Evolutionary conservation across 2,797 vertebrate genomes (phyloP), one percentile per base, ranked within the genome.

Genomic region (Enteromius mattozi): DNA sequence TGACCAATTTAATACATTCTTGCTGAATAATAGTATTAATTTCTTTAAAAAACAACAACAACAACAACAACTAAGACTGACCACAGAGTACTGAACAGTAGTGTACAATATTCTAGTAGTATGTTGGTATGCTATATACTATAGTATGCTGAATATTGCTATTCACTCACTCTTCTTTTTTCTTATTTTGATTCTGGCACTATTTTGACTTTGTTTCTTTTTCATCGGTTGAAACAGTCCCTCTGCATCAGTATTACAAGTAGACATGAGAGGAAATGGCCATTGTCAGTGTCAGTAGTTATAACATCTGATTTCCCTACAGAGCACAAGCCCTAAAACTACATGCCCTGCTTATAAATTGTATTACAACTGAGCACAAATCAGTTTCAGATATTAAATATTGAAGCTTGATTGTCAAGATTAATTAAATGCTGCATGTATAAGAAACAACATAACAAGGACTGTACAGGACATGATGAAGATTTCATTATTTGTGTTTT

Each of bases 261-360:
- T 49, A 49, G 45, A 68, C 17, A 2, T 35, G 17, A 68, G 33
- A 81, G 27, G 19, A 79, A 83, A 80, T 72, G 61, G 61, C 19
- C 42, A 37, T 82, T 80, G 82, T 56, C 56, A 63, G 35, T 63
- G 78, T 81, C 81, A 84, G 16, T 71, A 45, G 24, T 70, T 10
- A 78, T 71, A 75, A 54, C 30, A 37, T 59, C 7, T 40, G 74
- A 59, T 59, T 77, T 59, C 75, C 35, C n/a, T 40, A 21, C 35
- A 40, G 35, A 77, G 35, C 75, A 24, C 21, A 42, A 77, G 35
- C n/a, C 54, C 75, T 77, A 3, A 59, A 77, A 77, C 54, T 12
- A 61, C 75, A 61, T 19, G 37, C 51, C n/a, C 24, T 61, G 59
- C 33, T 77, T 35, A 61, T 61, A 2, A 61, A 42, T n/a, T n/a